These are phyloP conservation scores for Siniperca obscura DNA, from an alignment of 2,797 vertebrate species.

Conservation along the genomic window DNA sequence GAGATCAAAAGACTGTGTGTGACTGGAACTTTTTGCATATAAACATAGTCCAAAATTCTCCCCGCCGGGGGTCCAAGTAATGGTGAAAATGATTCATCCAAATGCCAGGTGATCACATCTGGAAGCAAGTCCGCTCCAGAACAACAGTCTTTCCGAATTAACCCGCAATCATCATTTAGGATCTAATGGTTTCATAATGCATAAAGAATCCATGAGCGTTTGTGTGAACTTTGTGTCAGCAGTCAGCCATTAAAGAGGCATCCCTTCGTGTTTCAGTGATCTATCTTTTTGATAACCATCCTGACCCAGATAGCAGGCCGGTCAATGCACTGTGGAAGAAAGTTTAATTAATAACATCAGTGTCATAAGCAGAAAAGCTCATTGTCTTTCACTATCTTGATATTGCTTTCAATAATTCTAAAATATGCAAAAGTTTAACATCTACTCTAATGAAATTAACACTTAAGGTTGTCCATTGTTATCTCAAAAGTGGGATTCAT, in stretches of 20 bases:
- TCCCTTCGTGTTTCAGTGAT: conserved; percentile 35
- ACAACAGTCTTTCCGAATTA: conserved; percentile 56
- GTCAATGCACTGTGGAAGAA: not conserved
- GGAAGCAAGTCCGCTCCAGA: conserved; percentile 53
- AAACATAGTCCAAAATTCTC: conserved; percentile 44
- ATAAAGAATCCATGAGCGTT: conserved; percentile 38
- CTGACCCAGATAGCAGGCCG: conserved; percentile 7
- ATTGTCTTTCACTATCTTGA: not conserved
- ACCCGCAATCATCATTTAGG: conserved; percentile 59
- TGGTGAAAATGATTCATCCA: conserved; percentile 67
- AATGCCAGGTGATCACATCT: conserved; percentile 72
- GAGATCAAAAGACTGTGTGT: conserved; percentile 51
- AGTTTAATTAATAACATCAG: conserved; percentile 28
- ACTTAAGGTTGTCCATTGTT: not conserved
- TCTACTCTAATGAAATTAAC: conserved; percentile 50
- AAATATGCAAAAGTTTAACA: not conserved
- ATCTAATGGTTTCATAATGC: conserved; percentile 59
- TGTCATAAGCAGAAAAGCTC: not conserved
- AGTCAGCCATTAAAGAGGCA: conserved; percentile 43
- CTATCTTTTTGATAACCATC: conserved; percentile 36
- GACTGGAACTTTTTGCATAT: conserved; percentile 43
- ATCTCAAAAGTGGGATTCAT: conserved; percentile 22
- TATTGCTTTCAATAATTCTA: not conserved
- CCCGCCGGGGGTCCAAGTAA: conserved; percentile 36
- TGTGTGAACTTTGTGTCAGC: conserved; percentile 52